phyloP scores from a whole-genome alignment of 2,113 vertebrate genomes.

The Cyphomyrus plagiostoma region DNA sequence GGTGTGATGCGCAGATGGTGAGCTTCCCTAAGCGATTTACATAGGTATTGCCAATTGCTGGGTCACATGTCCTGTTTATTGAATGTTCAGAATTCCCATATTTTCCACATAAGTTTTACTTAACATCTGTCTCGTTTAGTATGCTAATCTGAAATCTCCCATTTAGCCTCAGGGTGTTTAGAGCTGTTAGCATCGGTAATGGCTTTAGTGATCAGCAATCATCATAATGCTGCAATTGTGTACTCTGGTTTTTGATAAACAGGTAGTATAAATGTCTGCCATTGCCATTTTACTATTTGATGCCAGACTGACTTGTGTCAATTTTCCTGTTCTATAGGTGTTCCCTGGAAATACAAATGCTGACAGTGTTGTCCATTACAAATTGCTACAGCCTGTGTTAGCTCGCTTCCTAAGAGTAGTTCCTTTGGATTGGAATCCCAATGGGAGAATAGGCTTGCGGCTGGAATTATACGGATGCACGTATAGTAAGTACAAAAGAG shows the following conservation, averaged over 20 bases:
- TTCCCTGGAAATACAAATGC: constrained; percentile 78
- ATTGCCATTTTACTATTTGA: not conserved
- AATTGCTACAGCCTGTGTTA: constrained; percentile 73
- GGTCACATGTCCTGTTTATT: not conserved
- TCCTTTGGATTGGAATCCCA: constrained; percentile 73
- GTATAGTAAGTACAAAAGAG: constrained; percentile 65
- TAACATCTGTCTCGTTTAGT: not conserved
- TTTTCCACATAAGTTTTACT: not conserved
- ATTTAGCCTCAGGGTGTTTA: not conserved
- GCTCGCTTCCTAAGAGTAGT: constrained; percentile 71
- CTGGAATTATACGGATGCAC: constrained; percentile 74
- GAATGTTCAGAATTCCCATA: not conserved
- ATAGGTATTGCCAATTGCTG: not conserved
- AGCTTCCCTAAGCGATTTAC: not conserved
- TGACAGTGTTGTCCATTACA: constrained; percentile 71
- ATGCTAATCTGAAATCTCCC: not conserved
- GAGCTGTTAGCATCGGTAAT: not conserved
- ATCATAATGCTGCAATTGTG: not conserved
- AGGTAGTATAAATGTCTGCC: not conserved
- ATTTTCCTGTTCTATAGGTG: constrained; percentile 44
- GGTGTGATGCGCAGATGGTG: not conserved
- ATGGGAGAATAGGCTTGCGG: constrained; percentile 76
- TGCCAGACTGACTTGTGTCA: not conserved
- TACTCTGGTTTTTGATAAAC: not conserved
- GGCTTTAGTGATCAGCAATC: not conserved